Conservation (phyloP, 1,140 invertebrate species). For the Stenopsyche tienmushanensis region DNA sequence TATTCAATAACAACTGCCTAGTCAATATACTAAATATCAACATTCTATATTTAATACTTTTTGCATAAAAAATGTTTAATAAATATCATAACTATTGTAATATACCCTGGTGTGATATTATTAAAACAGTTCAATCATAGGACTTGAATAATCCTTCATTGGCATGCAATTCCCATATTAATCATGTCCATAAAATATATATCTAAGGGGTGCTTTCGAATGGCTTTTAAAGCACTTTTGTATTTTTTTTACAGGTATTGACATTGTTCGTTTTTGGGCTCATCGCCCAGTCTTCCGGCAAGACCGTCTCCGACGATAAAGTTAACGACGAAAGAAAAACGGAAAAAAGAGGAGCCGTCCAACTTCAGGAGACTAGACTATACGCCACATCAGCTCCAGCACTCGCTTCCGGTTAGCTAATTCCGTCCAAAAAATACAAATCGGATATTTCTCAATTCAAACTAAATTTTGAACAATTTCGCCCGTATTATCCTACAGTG, state of each 20-base stretch:
- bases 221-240: not conserved
- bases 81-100: no score
- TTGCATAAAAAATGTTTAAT: no score
- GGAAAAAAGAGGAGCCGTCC: slow-evolving; percentile 35
- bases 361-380: slow-evolving; percentile 25
- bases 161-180: no score
- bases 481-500: not conserved
- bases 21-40: no score
- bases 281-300: not conserved
- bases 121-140: no score
- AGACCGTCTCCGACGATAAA: slow-evolving; percentile 8
- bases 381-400: slow-evolving; percentile 34
- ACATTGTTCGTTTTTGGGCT: slow-evolving; percentile 3
- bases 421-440: not conserved
- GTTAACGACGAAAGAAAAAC: slow-evolving; percentile 28
- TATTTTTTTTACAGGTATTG: slow-evolving; percentile 5
- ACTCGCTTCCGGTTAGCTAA: slow-evolving; percentile 5
- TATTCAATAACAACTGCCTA: no score
- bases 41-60: no score
- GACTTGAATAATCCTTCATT: no score
- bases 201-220: not conserved
- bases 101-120: no score
- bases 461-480: not conserved
- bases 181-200: no score
- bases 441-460: not conserved